Evolutionary conservation across 1,140 invertebrate species (phyloP).

Genomic region (Zaprionus taronus): DNA sequence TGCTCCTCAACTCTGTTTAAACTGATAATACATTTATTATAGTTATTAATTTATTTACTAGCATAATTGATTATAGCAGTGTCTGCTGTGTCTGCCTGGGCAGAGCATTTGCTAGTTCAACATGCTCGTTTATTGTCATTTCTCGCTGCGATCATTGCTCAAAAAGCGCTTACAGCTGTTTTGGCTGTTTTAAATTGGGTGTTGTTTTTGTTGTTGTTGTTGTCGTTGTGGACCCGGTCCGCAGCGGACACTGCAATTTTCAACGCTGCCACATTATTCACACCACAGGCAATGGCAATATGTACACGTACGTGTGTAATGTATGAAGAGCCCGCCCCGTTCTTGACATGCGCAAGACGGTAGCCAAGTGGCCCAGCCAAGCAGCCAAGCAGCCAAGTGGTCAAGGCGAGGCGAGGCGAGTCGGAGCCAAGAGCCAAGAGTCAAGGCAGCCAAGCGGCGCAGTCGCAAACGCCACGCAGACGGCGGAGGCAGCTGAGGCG

Average conservation of each 20-base stretch:
- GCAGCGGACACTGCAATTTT: constrained; percentile 50
- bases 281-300: constrained; percentile 56
- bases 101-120: constrained; percentile 13
- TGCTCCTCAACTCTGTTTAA: background rate
- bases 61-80: background rate
- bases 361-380: constrained; percentile 54
- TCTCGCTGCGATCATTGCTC: background rate
- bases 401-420: background rate
- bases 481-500: background rate
- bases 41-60: constrained; percentile 9
- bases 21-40: background rate
- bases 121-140: constrained; percentile 16
- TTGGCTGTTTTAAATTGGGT: constrained; percentile 46
- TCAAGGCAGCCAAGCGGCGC: constrained; percentile 54
- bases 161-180: constrained; percentile 42
- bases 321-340: constrained; percentile 38
- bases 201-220: constrained; percentile 31
- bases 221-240: background rate
- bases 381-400: constrained; percentile 7
- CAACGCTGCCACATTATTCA: constrained; percentile 67
- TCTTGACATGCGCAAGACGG: constrained; percentile 77
- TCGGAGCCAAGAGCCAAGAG: background rate
- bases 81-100: background rate
- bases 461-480: constrained; percentile 46
- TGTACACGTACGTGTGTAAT: constrained; percentile 27